Evolutionary conservation across 2,888 invertebrate species (phyloP).

Genomic region (Chrysodeixis includens): DNA sequence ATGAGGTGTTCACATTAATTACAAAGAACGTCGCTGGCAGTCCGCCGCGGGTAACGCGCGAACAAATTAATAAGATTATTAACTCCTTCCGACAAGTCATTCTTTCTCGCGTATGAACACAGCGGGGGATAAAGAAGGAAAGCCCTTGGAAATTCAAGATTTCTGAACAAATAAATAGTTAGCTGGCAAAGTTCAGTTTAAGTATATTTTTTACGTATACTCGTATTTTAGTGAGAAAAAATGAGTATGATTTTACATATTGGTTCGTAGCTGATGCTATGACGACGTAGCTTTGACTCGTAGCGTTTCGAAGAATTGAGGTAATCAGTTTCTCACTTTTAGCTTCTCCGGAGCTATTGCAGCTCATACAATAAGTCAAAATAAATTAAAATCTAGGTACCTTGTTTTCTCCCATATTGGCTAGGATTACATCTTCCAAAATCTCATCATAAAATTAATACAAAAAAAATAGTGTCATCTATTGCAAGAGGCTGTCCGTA

Average conservation of each 20-base stretch:
- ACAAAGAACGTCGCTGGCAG: slow-evolving; percentile 87
- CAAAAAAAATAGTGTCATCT: slow-evolving; percentile 53
- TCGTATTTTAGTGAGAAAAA: too few relatives aligned
- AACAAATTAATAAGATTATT: slow-evolving; percentile 88
- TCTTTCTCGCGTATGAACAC: slow-evolving; percentile 69
- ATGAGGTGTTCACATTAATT: slow-evolving; percentile 89
- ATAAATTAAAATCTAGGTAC: too few relatives aligned
- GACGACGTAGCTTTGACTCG: slow-evolving; percentile 24
- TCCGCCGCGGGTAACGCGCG: slow-evolving; percentile 78
- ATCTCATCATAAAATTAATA: slow-evolving; percentile 39
- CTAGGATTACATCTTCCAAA: slow-evolving; percentile 18
- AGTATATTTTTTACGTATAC: background rate
- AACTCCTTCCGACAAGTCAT: slow-evolving; percentile 87
- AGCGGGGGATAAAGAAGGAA: slow-evolving; percentile 37
- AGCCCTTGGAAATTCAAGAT: slow-evolving; percentile 13
- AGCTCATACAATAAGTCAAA: too few relatives aligned
- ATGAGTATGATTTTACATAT: too few relatives aligned
- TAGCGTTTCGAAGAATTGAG: too few relatives aligned
- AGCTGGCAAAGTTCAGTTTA: background rate
- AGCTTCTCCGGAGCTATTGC: too few relatives aligned
- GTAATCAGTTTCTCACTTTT: too few relatives aligned
- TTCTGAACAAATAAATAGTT: slow-evolving; percentile 27
- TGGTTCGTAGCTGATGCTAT: slow-evolving; percentile 32
- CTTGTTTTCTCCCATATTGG: too few relatives aligned
- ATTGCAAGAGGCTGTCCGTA: slow-evolving; percentile 69